These are phyloP conservation scores for Muricea muricata DNA, from an alignment of 92 coral and sea anemone species.

Conservation along the genomic window DNA sequence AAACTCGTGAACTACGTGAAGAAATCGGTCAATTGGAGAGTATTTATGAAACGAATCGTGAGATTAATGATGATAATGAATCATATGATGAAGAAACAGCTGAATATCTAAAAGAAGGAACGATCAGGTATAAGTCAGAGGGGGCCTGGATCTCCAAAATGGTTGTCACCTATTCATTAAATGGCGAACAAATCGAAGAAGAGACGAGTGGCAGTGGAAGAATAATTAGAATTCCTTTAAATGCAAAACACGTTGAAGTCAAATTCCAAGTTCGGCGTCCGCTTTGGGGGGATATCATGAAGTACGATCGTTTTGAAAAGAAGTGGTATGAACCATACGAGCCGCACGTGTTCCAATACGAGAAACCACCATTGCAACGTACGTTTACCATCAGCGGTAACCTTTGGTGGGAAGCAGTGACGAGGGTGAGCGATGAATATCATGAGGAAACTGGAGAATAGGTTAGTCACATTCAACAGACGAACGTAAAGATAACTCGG, in stretches of 20 bases:
- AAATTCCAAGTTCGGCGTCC: constrained; percentile 8
- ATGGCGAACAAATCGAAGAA: not conserved
- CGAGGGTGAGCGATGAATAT: constrained; percentile 52
- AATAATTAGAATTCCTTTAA: constrained; percentile 29
- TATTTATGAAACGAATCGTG: too few species aligned
- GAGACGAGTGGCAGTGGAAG: constrained; percentile 42
- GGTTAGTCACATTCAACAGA: not conserved
- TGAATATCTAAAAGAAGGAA: not conserved
- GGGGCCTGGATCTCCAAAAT: constrained; percentile 60
- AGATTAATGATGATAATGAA: not conserved
- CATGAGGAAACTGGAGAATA: constrained; percentile 57
- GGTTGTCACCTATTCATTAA: constrained; percentile 33
- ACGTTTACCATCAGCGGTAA: constrained; percentile 63
- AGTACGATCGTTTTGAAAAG: constrained; percentile 61
- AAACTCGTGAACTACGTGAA: too few species aligned
- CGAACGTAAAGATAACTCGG: not conserved
- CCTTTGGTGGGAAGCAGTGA: constrained; percentile 57
- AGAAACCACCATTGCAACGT: constrained; percentile 55
- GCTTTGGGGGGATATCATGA: constrained; percentile 60
- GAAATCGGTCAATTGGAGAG: too few species aligned
- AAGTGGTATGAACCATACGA: constrained; percentile 50
- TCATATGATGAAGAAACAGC: not conserved
- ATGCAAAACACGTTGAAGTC: constrained; percentile 40
- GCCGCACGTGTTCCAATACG: constrained; percentile 61
- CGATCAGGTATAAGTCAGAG: constrained; percentile 45